Base-by-base conservation (phyloP, 2,113 vertebrate species). In the Hyaena hyaena region DNA sequence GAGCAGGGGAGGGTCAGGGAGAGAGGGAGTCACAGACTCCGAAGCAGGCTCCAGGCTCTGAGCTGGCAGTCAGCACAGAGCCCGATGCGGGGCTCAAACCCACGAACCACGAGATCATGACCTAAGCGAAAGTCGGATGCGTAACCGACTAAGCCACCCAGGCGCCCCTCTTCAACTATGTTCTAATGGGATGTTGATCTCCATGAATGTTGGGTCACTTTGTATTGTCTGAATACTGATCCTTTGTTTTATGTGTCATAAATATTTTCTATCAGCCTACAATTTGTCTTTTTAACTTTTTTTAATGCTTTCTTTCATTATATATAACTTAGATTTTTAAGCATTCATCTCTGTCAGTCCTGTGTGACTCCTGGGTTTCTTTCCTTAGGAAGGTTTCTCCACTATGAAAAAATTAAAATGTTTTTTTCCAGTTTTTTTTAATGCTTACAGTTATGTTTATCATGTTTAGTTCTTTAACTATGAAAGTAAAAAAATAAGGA, bases 201-300 rank as follows among this genome's bases (percentile, higher is more conserved):
- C 86, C 28, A 85, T 71, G 33, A 88, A 82, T 90, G 43, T 35
- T 35, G 33, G 19, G 76, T 86, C 4, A 53, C 21, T 90, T 89
- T 87, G 69, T 90, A 53, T 16, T 63, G 43, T 65, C 79, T 69
- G 28, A 50, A 80, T 92, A 83, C 5, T 85, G 31, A 71, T 77
- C 5, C 33, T 94, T 43, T 82, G 35, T 53, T 95, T 87, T 88
- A 71, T 58, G 12, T 58, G 10, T n/a, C 35, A 4, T 23, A 58
- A 84, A 53, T 83, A 83, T 48, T 92, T 74, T 80, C 48, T 63
- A 61, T 43, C 24, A 80, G 12, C 58, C 12, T 96, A 21, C n/a
- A 94, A 65, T 81, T 82, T 90, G 35, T 71, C 83, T 93, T 50
- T 50, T 90, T 81, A 94, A 63, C 45, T 81, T 81, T 76, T 76